These are phyloP conservation scores for Pachycephala philippinensis DNA, from an alignment of 2,113 vertebrate species.

Conservation along the genomic window DNA sequence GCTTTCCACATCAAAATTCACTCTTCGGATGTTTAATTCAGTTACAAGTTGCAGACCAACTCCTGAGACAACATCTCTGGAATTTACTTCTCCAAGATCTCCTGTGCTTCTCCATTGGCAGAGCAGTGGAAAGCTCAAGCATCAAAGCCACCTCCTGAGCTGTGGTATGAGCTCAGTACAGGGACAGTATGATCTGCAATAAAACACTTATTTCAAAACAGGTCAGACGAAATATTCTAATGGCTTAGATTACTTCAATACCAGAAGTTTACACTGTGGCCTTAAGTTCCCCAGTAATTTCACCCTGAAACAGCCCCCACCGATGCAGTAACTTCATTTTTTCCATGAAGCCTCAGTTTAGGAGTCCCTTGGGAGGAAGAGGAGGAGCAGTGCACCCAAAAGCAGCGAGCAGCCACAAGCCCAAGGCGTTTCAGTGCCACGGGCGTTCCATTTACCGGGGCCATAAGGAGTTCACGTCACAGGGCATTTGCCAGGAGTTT, in stretches of 20 bases:
- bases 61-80: not conserved
- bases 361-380: not conserved
- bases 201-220: not conserved
- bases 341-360: not conserved
- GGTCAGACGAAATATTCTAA: not conserved
- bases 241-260: not conserved
- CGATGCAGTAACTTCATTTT: not conserved
- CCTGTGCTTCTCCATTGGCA: not conserved
- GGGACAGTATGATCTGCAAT: not conserved
- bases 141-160: not conserved
- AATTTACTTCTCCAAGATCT: not conserved
- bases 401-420: not conserved
- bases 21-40: not conserved
- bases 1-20: not conserved
- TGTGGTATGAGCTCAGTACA: not conserved
- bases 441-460: not conserved
- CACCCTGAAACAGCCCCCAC: not conserved
- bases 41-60: not conserved
- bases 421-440: not conserved
- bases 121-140: not conserved
- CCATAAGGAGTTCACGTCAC: conserved; percentile 30
- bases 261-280: not conserved
- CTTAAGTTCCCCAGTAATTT: not conserved
- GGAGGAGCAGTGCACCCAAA: not conserved
- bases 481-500: conserved; percentile 5